Conservation (phyloP, 2,113 vertebrate species). For the Stictonetta naevosa region DNA sequence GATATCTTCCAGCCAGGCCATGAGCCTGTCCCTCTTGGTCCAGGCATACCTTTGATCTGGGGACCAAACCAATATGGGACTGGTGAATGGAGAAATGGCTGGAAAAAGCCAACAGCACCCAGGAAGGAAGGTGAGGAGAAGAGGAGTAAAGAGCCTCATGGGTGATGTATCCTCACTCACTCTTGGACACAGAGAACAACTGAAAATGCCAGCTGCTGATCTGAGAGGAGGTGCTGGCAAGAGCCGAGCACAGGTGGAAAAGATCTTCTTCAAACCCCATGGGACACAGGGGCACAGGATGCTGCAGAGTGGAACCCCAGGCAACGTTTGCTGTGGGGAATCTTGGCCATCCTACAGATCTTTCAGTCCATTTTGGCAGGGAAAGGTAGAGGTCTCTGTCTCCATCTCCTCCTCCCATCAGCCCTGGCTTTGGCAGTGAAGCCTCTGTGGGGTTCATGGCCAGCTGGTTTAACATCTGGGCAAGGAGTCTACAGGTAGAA, state of each 20-base stretch:
- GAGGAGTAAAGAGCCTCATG: not conserved
- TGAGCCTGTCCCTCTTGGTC: not conserved
- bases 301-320: not conserved
- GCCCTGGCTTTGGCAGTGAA: not conserved
- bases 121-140: not conserved
- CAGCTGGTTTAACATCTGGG: conserved; percentile 19
- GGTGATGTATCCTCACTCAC: not conserved
- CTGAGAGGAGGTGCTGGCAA: not conserved
- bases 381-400: not conserved
- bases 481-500: conserved; percentile 9
- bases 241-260: not conserved
- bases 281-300: rapidly evolving
- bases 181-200: not conserved
- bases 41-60: not conserved
- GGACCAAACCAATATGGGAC: too few relatives aligned
- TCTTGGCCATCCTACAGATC: not conserved
- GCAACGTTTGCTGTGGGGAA: not conserved
- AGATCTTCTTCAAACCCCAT: not conserved
- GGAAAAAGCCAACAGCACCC: not conserved
- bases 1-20: not conserved
- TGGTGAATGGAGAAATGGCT: not conserved
- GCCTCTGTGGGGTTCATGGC: not conserved
- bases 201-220: not conserved
- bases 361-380: not conserved
- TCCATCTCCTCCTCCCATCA: not conserved